A percentile compares a stretch with the other conserved stretches of the same genome.
Conservation (phyloP, 2,888 invertebrate genomes). For the Lepidochrysops patricia region DNA sequence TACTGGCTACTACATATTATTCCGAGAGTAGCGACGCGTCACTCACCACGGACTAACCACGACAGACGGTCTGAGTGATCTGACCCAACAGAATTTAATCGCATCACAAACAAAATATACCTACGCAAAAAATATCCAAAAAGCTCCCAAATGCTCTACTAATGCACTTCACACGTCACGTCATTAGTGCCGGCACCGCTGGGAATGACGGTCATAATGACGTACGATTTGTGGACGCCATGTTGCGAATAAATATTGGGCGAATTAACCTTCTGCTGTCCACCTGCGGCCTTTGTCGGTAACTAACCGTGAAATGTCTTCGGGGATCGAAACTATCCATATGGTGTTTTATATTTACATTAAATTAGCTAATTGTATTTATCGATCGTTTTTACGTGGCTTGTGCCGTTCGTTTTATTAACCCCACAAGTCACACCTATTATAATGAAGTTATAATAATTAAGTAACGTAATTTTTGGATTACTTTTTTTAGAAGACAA, state of each 20-base stretch:
- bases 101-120: neutral
- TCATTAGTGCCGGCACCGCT: slow-evolving; percentile 54
- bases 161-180: slow-evolving; percentile 20
- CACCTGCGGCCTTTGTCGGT: slow-evolving; percentile 36
- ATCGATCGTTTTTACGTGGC: slow-evolving; percentile 8
- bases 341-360: slow-evolving; percentile 21
- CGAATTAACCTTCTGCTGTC: slow-evolving; percentile 65
- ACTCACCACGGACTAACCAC: no score
- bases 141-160: slow-evolving; percentile 15
- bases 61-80: neutral
- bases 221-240: slow-evolving; percentile 57
- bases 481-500: no score
- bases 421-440: no score
- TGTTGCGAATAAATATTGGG: slow-evolving; percentile 67
- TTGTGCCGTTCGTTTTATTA: no score
- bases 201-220: slow-evolving; percentile 58
- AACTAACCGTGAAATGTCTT: slow-evolving; percentile 55
- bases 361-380: slow-evolving; percentile 12
- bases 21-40: no score
- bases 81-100: neutral
- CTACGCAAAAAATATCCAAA: slow-evolving; percentile 2
- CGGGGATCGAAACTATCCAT: slow-evolving; percentile 38
- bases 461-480: no score
- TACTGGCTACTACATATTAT: neutral
- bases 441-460: no score